phyloP scores from a whole-genome alignment of 2,888 invertebrate species.

The Rugalucina vietnamica region DNA sequence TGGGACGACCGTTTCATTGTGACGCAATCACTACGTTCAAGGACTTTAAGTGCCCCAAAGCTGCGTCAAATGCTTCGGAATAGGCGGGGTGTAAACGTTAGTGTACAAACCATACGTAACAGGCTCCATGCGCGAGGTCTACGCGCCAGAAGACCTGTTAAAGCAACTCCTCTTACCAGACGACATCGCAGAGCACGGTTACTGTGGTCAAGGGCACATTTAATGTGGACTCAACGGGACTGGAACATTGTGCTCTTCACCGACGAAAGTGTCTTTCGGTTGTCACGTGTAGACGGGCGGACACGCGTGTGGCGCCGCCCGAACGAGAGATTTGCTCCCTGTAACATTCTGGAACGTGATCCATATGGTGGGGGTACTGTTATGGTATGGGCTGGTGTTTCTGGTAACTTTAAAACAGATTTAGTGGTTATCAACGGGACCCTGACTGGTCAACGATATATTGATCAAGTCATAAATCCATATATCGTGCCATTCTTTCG shows the following conservation, averaged over 20 bases:
- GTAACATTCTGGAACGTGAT: constrained; percentile 7
- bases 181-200: constrained; percentile 17
- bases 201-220: constrained; percentile 11
- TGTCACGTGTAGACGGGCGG: constrained; percentile 25
- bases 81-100: neutral
- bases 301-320: constrained; percentile 24
- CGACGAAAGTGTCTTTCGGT: constrained; percentile 26
- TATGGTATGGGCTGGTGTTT: constrained; percentile 28
- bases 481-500: neutral
- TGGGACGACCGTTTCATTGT: no score
- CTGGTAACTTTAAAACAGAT: neutral
- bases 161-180: neutral
- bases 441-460: constrained; percentile 13
- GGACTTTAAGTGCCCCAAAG: no score
- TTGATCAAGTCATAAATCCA: neutral
- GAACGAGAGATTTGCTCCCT: constrained; percentile 25
- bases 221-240: constrained; percentile 15
- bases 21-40: no score
- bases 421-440: neutral
- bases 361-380: constrained; percentile 21
- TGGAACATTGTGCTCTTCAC: constrained; percentile 36
- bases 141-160: neutral
- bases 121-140: neutral
- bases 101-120: neutral
- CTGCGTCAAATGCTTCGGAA: neutral